Base-by-base conservation (phyloP, 2,888 invertebrate species). In the Lasioglossum pauxillum region DNA sequence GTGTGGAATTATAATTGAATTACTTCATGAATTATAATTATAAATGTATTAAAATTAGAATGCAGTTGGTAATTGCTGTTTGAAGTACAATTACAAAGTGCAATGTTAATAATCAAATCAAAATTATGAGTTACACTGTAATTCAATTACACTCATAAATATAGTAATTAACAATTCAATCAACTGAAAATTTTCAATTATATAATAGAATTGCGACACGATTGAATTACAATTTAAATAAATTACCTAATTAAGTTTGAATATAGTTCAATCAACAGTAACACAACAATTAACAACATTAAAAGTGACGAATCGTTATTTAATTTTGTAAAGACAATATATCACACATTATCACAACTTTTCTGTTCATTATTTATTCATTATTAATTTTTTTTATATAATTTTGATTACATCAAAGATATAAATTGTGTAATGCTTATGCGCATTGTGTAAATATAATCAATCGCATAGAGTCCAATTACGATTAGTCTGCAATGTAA, bases 371-470 rank as follows among this genome's bases (percentile, higher is more conserved):
- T 35, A 72, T 83, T 77, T 71, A 71, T 71, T 71, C 38, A 69
- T 69, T 69, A 35, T 38, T 35, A 69, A 41, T 73, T 7, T 75
- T 10, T 79, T n/a, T 67, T 75, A 67, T 57, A 46, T 57, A 57
- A 73, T n/a, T 69, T 76, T 35, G 57, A 57, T 84, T 85, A 85
- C 80, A 85, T 75, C n/a, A 67, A 46, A 76, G n/a, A 77, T 71
- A 71, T 41, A 71, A 71, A 83, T 19, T 57, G 19, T 76, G 35
- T 27, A 49, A 31, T 35, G n/a, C 57, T 46, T 19, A 60, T 41
- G 41, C 41, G n/a, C 41, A 71, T 41, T n/a, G 41, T 71, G 14
- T 71, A 71, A 71, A 41, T 75, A 72, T 71, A 64, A 38, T 49
- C 38, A 35, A 49, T 31, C 35, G 8, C 7, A 31, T 19, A 19